Conservation (phyloP, 2,888 invertebrate species). For the Rhamphomyia laevipes region DNA sequence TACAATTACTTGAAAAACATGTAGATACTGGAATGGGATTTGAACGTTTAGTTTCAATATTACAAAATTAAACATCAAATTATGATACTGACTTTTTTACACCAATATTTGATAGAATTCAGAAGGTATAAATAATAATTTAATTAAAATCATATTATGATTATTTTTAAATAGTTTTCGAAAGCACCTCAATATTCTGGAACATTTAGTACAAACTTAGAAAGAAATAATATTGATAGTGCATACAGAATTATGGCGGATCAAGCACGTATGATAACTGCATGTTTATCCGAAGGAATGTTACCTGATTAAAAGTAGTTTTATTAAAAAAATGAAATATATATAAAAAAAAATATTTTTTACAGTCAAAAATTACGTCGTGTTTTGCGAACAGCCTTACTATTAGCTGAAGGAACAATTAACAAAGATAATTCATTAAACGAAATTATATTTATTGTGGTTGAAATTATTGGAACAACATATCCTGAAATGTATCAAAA, state of each 20-base stretch:
- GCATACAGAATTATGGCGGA: constrained; percentile 83
- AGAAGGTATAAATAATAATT: constrained; percentile 40
- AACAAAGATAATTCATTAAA: constrained; percentile 45
- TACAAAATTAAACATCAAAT: constrained; percentile 75
- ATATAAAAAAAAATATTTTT: constrained; percentile 7
- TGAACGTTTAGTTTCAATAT: constrained; percentile 73
- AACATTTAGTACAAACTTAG: constrained; percentile 39
- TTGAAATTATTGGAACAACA: constrained; percentile 51
- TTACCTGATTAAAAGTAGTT: constrained; percentile 70
- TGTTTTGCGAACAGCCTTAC: constrained; percentile 50
- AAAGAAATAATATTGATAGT: constrained; percentile 48
- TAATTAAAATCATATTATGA: too few species aligned
- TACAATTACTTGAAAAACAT: constrained; percentile 54
- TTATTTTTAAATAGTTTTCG: constrained; percentile 36
- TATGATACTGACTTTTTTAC: constrained; percentile 89
- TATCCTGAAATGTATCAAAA: constrained; percentile 65
- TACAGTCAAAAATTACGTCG: constrained; percentile 53
- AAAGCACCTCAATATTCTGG: constrained; percentile 49
- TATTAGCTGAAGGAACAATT: constrained; percentile 47
- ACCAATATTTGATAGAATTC: constrained; percentile 61
- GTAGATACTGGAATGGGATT: constrained; percentile 97
- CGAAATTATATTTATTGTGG: constrained; percentile 53
- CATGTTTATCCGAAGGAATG: constrained; percentile 79
- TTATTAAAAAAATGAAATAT: background rate
- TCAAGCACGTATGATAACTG: constrained; percentile 76